phyloP scores from a whole-genome alignment of 2,113 vertebrate genomes.

The Phyllostomus hastatus region DNA sequence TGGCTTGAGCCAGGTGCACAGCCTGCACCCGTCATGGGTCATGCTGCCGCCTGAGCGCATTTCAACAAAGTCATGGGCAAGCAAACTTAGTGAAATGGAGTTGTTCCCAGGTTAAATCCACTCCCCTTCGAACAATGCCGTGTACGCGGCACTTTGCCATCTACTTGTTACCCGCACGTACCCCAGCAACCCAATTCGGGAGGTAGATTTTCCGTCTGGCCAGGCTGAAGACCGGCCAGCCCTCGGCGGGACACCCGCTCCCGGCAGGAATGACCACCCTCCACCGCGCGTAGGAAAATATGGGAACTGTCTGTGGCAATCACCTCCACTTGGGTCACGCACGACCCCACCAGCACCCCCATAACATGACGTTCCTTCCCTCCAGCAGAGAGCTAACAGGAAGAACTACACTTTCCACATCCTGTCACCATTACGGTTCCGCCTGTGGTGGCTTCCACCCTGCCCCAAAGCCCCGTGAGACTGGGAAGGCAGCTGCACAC shows the following conservation, averaged over 20 bases:
- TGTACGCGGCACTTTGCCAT: neutral
- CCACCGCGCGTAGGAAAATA: neutral
- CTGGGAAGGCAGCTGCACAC: neutral
- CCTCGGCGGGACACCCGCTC: neutral
- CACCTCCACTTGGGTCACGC: neutral
- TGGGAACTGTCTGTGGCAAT: neutral
- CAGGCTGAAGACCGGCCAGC: neutral
- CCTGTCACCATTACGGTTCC: neutral
- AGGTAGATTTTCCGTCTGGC: neutral
- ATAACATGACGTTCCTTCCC: too few species aligned
- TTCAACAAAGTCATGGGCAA: neutral
- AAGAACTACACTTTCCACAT: neutral
- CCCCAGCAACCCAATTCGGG: neutral
- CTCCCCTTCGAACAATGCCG: neutral
- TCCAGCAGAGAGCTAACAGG: too few species aligned
- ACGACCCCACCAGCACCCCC: neutral
- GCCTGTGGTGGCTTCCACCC: neutral
- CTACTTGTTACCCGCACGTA: too few species aligned
- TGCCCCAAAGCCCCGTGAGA: neutral
- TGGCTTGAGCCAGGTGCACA: neutral
- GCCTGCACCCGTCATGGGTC: too few species aligned
- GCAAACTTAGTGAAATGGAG: neutral
- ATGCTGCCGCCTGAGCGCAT: neutral
- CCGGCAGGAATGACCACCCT: neutral
- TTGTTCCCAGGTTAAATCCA: neutral